phyloP scores from a whole-genome alignment of 1,140 invertebrate genomes.

The Drosophila leontia region DNA sequence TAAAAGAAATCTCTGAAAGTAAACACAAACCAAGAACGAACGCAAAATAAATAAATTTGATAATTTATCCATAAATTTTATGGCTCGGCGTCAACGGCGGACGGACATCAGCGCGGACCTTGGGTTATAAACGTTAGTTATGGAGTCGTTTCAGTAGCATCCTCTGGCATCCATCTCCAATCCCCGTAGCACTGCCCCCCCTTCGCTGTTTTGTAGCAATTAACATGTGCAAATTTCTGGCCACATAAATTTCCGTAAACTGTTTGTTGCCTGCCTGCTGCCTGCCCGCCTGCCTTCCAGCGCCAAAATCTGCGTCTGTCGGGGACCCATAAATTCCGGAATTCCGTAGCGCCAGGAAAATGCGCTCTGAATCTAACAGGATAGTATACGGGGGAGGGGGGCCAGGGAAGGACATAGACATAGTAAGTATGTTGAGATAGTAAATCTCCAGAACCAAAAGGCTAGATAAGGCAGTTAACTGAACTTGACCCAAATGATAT shows the following conservation, averaged over 20 bases:
- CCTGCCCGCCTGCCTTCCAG: conserved; percentile 10
- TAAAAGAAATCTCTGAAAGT: conserved; percentile 45
- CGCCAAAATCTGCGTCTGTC: conserved; percentile 49
- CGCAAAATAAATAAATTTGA: conserved; percentile 66
- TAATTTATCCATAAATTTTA: conserved; percentile 77
- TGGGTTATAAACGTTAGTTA: conserved; percentile 28
- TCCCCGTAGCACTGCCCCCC: not conserved
- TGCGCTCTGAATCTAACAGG: not conserved
- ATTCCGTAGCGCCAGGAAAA: conserved; percentile 8
- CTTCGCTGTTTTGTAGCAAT: conserved; percentile 50
- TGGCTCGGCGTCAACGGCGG: conserved; percentile 40
- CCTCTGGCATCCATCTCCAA: conserved; percentile 1
- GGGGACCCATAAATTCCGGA: conserved; percentile 45
- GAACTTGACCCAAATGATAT: conserved; percentile 17
- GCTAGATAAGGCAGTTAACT: conserved; percentile 16
- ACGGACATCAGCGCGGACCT: conserved; percentile 16
- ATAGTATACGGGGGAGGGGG: not conserved
- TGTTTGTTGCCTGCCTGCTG: conserved; percentile 20
- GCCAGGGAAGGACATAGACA: conserved; percentile 8
- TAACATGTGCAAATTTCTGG: conserved; percentile 57
- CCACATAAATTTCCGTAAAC: conserved; percentile 52
- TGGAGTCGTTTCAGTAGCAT: conserved; percentile 5
- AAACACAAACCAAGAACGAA: conserved; percentile 27
- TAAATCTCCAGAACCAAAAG: conserved; percentile 22
- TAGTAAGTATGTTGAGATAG: conserved; percentile 20